Base-by-base conservation (phyloP, 2,888 invertebrate species). In the Tiphia femorata region DNA sequence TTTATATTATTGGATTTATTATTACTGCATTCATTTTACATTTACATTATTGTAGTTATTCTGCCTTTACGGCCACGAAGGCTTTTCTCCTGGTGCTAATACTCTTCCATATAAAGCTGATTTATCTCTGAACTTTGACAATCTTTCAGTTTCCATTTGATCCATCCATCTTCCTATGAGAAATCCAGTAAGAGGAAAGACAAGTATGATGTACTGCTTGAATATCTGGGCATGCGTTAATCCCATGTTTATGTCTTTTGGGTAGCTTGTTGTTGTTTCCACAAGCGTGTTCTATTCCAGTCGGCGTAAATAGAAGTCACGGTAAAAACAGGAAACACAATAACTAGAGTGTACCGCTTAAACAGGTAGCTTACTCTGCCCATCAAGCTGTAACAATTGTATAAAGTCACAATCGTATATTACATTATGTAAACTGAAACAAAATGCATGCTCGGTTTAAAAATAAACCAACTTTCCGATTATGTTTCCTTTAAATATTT, bases 41-140 rank as follows among this genome's bases (percentile, higher is more conserved):
- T n/a, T n/a, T n/a, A n/a, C n/a, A n/a, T n/a, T 21, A 2, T 21
- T 12, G 20, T 21, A 2, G 21, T 21, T 5, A 0, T 6, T 14
- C 12, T 7, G 4, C 3, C 20, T 10, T 86, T 73, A 88, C 33
- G 91, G 91, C 95, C 94, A 95, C 8, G 91, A 88, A 52, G 94
- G 94, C 68, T 85, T 78, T 58, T 91, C 90, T 5, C 89, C 91
- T 63, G 88, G 87, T 67, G 89, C 88, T 1, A 89, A 84, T 33
- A 79, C 84, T 54, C 91, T 86, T 17, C 92, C 92, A 78, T 90
- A 95, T 30, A 95, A 84, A 43, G 90, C 88, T 75, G 94, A 94
- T 79, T 91, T 94, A 78, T 95, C 95, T 57, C 94, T 87, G 80
- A 90, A 95, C 66, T 82, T 84, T 0, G 87, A 86, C 89, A 93